phyloP scores from a whole-genome alignment of 2,888 invertebrate species.

The Hyposoter dolosus region DNA sequence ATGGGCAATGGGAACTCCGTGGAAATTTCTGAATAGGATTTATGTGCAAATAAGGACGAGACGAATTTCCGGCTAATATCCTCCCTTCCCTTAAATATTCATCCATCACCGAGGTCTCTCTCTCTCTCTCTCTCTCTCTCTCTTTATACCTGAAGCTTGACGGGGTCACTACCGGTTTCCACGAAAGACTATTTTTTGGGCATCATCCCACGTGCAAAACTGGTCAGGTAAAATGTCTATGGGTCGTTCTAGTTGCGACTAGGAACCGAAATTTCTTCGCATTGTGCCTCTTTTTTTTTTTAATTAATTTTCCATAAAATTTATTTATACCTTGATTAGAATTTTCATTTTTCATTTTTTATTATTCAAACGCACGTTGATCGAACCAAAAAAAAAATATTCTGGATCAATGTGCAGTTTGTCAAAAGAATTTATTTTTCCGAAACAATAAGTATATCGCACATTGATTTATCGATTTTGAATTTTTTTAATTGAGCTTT shows the following conservation, averaged over 20 bases:
- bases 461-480: no score
- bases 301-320: not conserved
- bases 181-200: slow-evolving; percentile 52
- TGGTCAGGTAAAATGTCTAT: slow-evolving; percentile 10
- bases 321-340: not conserved
- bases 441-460: not conserved
- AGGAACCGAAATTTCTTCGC: not conserved
- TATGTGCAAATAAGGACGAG: slow-evolving; percentile 15
- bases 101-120: slow-evolving; percentile 34
- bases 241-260: not conserved
- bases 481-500: no score
- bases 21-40: slow-evolving; percentile 43
- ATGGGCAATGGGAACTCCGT: not conserved
- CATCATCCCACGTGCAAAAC: slow-evolving; percentile 46
- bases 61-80: slow-evolving; percentile 41
- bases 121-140: not conserved
- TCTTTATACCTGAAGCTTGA: slow-evolving; percentile 60
- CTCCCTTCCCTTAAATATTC: slow-evolving; percentile 43
- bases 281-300: not conserved
- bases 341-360: not conserved
- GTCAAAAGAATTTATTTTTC: not conserved
- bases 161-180: slow-evolving; percentile 47
- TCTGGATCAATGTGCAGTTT: not conserved
- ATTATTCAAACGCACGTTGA: not conserved
- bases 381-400: not conserved